Evolutionary conservation across 1,140 invertebrate genomes (phyloP).

Genomic region (Sipha flava): DNA sequence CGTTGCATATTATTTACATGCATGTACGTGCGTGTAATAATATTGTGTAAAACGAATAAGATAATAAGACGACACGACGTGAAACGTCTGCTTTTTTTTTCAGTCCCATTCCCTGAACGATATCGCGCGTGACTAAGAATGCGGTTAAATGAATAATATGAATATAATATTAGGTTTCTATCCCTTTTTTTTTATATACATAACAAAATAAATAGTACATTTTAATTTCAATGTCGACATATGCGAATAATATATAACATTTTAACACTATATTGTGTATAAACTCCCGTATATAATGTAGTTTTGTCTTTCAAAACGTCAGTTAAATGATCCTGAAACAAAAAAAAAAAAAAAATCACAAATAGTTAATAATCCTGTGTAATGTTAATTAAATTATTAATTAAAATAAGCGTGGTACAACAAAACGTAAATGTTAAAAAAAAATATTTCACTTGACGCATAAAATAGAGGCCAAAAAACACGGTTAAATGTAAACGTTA

Average conservation of each 20-base stretch:
- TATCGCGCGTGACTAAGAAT: no score
- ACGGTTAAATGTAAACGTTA: background rate
- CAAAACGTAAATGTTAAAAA: background rate
- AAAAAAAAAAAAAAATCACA: background rate
- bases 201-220: background rate
- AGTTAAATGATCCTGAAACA: conserved; percentile 11
- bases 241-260: background rate
- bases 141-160: no score
- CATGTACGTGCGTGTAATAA: no score
- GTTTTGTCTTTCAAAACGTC: background rate
- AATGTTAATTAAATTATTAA: background rate
- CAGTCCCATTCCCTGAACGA: no score
- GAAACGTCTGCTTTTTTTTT: no score
- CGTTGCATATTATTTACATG: no score
- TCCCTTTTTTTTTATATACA: no score
- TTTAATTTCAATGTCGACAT: background rate
- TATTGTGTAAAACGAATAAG: no score
- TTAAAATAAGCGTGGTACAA: background rate
- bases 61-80: no score
- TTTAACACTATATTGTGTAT: background rate
- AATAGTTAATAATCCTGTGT: background rate
- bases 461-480: background rate
- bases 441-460: background rate
- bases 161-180: no score
- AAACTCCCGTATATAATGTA: background rate